These are phyloP conservation scores for Clitarchus hookeri DNA, from an alignment of 2,888 invertebrate species.

Conservation along the genomic window DNA sequence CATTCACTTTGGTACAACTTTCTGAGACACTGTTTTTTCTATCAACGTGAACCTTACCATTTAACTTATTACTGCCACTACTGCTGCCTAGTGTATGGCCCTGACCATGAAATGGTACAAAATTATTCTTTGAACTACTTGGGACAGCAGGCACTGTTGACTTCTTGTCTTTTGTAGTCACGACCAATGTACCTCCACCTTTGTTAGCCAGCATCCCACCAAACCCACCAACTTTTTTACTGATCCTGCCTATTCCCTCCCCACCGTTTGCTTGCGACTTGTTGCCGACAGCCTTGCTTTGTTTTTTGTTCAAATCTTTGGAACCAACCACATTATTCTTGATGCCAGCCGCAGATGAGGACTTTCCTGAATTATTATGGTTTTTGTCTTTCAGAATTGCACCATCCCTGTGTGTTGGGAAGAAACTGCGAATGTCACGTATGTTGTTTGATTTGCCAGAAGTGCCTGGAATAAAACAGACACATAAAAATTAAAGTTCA, in stretches of 20 bases:
- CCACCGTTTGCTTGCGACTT: neutral
- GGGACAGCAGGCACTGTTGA: neutral
- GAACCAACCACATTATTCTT: conserved; percentile 38
- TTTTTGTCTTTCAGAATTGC: neutral
- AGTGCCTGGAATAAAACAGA: neutral
- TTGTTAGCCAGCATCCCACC: conserved; percentile 41
- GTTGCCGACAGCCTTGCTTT: neutral
- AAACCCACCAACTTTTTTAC: neutral
- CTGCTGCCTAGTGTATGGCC: conserved; percentile 43
- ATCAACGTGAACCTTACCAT: neutral
- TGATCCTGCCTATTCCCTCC: neutral
- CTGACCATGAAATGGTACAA: conserved; percentile 43
- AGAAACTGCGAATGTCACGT: neutral
- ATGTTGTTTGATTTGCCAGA: neutral
- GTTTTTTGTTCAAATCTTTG: conserved; percentile 48
- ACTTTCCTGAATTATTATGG: neutral
- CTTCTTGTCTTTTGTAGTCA: conserved; percentile 38
- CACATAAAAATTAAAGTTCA: neutral
- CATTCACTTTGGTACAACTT: neutral
- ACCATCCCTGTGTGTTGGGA: neutral
- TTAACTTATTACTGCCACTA: neutral
- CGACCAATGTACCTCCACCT: conserved; percentile 46
- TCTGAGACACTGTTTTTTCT: neutral
- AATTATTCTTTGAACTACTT: conserved; percentile 8
- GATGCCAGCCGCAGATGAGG: neutral